A percentile compares a stretch with the other conserved stretches of the same genome.
Evolutionary conservation across 2,888 invertebrate genomes (phyloP).

Genomic region (Trisateles emortualis): DNA sequence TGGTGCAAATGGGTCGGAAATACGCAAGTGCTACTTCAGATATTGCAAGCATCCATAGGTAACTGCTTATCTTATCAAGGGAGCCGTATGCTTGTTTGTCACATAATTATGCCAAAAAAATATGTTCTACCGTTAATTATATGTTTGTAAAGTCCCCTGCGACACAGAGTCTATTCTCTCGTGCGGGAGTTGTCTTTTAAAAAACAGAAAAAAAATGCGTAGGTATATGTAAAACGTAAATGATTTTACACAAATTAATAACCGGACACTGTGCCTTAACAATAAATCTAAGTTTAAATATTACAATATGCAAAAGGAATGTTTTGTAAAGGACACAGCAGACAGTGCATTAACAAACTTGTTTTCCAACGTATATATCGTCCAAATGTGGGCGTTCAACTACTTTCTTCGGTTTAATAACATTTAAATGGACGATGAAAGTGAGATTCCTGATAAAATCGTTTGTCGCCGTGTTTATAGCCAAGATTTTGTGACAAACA

Average conservation of each 20-base stretch:
- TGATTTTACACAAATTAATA: background rate
- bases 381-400: slow-evolving; percentile 10
- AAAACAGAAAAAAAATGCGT: no score
- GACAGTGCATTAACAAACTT: slow-evolving; percentile 8
- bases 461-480: background rate
- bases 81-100: no score
- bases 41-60: no score
- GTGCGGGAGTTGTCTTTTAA: no score
- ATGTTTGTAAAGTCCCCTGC: no score
- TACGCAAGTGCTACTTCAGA: no score
- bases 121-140: no score
- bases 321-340: slow-evolving; percentile 22
- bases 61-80: no score
- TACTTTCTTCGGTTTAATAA: slow-evolving; percentile 15
- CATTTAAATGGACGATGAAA: slow-evolving; percentile 18
- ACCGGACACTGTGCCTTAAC: background rate
- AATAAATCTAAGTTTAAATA: slow-evolving; percentile 7
- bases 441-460: slow-evolving; percentile 13
- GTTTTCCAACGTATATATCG: slow-evolving; percentile 9
- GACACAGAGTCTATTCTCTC: no score
- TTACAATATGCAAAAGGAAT: slow-evolving; percentile 39
- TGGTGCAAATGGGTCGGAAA: no score
- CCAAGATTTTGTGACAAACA: background rate
- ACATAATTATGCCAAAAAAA: no score
- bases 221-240: no score